Base-by-base conservation (phyloP, 2,113 vertebrate genomes). In the Anas platyrhynchos region DNA sequence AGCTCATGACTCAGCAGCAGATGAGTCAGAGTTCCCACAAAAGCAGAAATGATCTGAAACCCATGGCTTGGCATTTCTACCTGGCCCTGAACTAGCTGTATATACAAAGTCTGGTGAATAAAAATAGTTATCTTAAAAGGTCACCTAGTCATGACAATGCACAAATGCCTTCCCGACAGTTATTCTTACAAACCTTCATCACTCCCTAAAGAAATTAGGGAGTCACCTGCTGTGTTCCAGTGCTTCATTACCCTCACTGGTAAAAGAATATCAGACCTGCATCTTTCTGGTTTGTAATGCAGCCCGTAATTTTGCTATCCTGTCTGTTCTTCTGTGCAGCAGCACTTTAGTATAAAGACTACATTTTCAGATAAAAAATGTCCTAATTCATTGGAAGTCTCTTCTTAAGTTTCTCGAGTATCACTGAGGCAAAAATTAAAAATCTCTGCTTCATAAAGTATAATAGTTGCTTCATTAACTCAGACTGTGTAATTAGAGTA, bases 391-490 rank as follows among this genome's bases (percentile, higher is more conserved):
- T 6, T 54, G 26, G 66, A 36, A 34, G 65, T 11, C 7, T 79
- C 36, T 85, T 87, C 74, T 36, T 54, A 79, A 90, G 56, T 63
- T 94, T 85, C 46, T 26, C 16, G 76, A 77, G 18, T 69, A 93
- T 50, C 86, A 56, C 65, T 69, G 58, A 77, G 6, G 29, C 16
- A 41, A 73, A 89, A 94, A 77, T 91, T 46, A 80, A 38, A 93
- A 94, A 92, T 84, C 83, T 89, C 50, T 91, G 25, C 67, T 94
- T 83, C 77, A 63, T 86, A 65, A 92, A 89, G 50, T 86, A 52
- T 73, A 94, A 89, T 88, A 89, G 67, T 50, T 81, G 89, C 83
- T 94, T 91, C 85, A 81, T 90, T 94, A 94, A 96, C 76, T 96
- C 79, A 87, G 62, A 59, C 48, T 78, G 43, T 90, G 66, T 75